Evolutionary conservation across 2,888 invertebrate genomes (phyloP).

Genomic region (Danaus chrysippus): DNA sequence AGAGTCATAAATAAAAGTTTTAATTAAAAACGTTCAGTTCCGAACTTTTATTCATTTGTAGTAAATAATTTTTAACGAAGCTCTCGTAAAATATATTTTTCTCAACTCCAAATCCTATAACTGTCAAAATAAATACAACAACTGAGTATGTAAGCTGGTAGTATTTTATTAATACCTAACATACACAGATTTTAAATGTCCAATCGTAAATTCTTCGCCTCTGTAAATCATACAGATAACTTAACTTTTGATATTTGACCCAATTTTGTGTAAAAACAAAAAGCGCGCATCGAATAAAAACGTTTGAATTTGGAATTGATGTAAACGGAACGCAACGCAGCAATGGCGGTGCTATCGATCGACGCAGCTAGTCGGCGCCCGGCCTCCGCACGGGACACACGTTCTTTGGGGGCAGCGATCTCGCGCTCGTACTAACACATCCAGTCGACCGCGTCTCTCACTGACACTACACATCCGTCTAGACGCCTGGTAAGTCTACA

Average conservation of each 20-base stretch:
- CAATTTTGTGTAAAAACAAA: conserved; percentile 23
- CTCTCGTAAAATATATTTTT: neutral
- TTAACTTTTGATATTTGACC: conserved; percentile 5
- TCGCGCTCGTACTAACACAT: conserved; percentile 36
- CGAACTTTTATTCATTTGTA: neutral
- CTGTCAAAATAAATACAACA: conserved; percentile 5
- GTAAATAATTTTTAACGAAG: conserved; percentile 6
- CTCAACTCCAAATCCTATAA: neutral
- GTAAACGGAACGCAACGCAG: conserved; percentile 66
- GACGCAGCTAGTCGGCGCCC: conserved; percentile 70
- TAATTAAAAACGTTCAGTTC: neutral
- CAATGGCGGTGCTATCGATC: conserved; percentile 70
- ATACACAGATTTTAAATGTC: neutral
- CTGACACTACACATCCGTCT: conserved; percentile 27
- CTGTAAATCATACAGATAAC: neutral
- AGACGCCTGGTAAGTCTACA: conserved; percentile 33
- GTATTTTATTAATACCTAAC: neutral
- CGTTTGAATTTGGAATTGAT: conserved; percentile 40
- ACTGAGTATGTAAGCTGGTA: neutral
- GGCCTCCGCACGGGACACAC: conserved; percentile 55
- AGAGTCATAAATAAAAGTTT: neutral
- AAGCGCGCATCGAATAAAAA: conserved; percentile 35
- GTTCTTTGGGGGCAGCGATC: conserved; percentile 40
- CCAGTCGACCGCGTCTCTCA: conserved; percentile 31
- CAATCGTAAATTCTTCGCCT: neutral